These are phyloP conservation scores for Polyommatus iphigenia DNA, from an alignment of 2,888 invertebrate genomes.

Conservation along the genomic window DNA sequence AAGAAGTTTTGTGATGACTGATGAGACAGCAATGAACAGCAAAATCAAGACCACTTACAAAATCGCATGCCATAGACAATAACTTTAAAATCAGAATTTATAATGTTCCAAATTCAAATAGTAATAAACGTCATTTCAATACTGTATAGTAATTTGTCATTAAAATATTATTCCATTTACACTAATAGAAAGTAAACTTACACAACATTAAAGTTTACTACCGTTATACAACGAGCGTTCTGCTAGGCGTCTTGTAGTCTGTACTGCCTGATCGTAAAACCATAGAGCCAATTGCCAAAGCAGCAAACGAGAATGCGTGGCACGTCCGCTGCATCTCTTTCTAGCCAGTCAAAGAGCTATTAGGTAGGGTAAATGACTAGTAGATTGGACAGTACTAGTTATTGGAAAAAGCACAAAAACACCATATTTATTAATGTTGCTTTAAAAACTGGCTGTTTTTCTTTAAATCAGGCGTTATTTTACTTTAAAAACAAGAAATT, in stretches of 20 bases:
- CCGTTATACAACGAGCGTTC: slow-evolving; percentile 25
- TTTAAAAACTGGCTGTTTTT: no score
- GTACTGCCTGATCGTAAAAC: slow-evolving; percentile 11
- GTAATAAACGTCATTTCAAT: not conserved
- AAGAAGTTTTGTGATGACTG: no score
- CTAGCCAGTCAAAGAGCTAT: no score
- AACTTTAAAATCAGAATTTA: not conserved
- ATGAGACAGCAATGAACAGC: no score
- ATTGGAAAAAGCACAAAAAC: no score
- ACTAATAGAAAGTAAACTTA: slow-evolving; percentile 28
- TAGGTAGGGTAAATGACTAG: no score
- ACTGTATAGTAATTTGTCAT: not conserved
- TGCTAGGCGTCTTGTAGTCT: slow-evolving; percentile 31
- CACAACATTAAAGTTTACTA: slow-evolving; percentile 19
- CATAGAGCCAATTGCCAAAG: not conserved
- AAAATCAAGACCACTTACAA: no score
- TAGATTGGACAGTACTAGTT: no score
- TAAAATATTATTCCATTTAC: slow-evolving; percentile 17
- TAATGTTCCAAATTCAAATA: not conserved
- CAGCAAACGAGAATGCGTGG: not conserved
- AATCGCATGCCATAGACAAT: no score
- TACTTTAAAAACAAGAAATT: no score
- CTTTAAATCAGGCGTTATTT: no score
- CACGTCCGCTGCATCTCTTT: slow-evolving; percentile 1
- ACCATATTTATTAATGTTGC: no score